Conservation (phyloP, 2,888 invertebrate genomes). For the Aspidiotus rigidus region DNA sequence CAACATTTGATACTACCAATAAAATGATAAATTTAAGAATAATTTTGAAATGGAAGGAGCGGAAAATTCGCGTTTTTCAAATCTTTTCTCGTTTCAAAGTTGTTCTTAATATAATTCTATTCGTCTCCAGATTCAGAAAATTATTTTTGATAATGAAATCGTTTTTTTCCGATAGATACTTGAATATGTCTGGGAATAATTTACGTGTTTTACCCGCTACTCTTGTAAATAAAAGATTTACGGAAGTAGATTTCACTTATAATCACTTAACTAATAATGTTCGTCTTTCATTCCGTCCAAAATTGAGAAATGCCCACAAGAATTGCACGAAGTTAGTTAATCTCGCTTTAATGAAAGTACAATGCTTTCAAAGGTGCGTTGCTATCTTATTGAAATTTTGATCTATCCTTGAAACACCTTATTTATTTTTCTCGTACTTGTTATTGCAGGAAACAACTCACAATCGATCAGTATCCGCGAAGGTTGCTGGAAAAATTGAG, state of each 20-base stretch:
- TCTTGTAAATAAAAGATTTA: neutral
- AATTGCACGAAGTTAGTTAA: constrained; percentile 9
- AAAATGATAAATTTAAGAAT: neutral
- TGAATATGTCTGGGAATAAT: constrained; percentile 23
- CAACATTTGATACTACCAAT: neutral
- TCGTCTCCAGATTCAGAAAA: neutral
- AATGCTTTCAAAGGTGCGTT: constrained; percentile 1
- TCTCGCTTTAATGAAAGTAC: constrained; percentile 12
- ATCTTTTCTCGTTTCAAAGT: neutral
- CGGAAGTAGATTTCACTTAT: constrained; percentile 22
- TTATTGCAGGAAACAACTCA: constrained; percentile 1
- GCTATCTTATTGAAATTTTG: neutral
- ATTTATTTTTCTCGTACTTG: neutral
- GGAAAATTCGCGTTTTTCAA: neutral
- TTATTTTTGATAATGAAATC: neutral
- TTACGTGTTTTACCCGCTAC: constrained; percentile 20
- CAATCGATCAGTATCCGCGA: neutral
- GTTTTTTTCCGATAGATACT: neutral
- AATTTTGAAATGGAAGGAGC: too few relatives aligned
- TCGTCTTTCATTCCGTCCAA: neutral
- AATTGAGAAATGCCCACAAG: neutral
- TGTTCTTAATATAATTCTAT: too few relatives aligned
- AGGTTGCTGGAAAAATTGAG: constrained; percentile 13
- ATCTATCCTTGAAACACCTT: neutral
- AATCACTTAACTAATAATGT: constrained; percentile 19